A percentile compares a stretch with the other conserved stretches of the same genome.
phyloP scores from a whole-genome alignment of 2,113 vertebrate species.

The Petrocephalus microphthalmus region DNA sequence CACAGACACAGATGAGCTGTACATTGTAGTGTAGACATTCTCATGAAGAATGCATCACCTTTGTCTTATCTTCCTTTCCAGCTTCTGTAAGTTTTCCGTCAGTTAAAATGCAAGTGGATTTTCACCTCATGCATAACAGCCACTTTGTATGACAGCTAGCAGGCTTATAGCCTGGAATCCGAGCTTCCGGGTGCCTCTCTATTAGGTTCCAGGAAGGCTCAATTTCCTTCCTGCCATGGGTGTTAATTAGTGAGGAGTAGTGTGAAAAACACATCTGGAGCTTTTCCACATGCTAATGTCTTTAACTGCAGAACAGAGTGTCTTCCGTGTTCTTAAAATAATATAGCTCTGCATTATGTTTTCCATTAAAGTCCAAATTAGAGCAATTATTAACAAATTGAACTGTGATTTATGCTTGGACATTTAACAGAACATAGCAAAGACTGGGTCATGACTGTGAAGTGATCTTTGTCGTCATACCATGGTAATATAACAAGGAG shows the following conservation, averaged over 20 bases:
- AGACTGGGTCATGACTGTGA: constrained; percentile 21
- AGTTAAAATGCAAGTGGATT: background rate
- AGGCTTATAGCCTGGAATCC: background rate
- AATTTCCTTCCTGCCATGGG: constrained; percentile 32
- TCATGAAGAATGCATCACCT: background rate
- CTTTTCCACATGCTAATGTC: constrained; percentile 33
- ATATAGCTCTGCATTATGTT: background rate
- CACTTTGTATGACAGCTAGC: background rate
- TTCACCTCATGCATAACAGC: background rate
- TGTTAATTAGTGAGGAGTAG: constrained; percentile 48
- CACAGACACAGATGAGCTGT: background rate
- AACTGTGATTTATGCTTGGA: constrained; percentile 7
- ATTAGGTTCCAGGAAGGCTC: background rate
- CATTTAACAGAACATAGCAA: constrained; percentile 22
- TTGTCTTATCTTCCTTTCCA: background rate
- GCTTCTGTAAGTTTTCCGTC: background rate
- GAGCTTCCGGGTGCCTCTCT: background rate
- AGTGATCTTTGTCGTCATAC: background rate
- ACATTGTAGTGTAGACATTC: background rate
- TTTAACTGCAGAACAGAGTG: background rate
- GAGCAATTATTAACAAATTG: background rate
- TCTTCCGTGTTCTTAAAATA: background rate
- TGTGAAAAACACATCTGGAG: constrained; percentile 41
- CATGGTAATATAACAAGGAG: constrained; percentile 32
- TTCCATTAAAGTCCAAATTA: background rate